Base-by-base conservation (phyloP, 2,888 invertebrate species). In the Acanthosepion esculentum region DNA sequence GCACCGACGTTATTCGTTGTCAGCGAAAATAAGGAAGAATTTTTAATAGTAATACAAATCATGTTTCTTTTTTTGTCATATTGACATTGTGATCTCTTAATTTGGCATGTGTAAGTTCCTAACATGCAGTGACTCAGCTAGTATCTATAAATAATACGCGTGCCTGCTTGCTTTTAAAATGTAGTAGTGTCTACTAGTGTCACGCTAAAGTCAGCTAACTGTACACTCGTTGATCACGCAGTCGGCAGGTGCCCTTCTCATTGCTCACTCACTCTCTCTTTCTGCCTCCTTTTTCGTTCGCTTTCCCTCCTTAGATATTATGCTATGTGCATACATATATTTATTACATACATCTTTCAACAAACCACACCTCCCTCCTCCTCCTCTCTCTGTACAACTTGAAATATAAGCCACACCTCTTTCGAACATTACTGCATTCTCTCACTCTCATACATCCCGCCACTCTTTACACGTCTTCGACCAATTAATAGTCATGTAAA, bases 211-310 rank as follows among this genome's bases (percentile, higher is more conserved):
- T 29, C 92, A 92, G 29, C 26, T 23, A 7, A 15, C 48, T 48
- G 92, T 92, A 48, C 92, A 92, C 92, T 92, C 92, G 92, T 26
- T 92, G 92, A 92, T 92, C 92, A 92, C 92, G 92, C 92, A 92
- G 48, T 92, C 48, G 41, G 29, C 92, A 48, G 50, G 50, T 50
- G 92, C 50, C 92, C 92, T 92, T 92, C 48, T 48, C 48, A 92
- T 29, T 92, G 10, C 50, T 26, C 26, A n/a, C 48, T 23, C 29
- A 29, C 92, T 1, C 78, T n/a, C n/a, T n/a, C n/a, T n/a, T 8
- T 26, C 64, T 78, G n/a, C 10, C 78, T 29, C 78, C 41, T 41
- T 41, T 41, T 41, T 41, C 41, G 41, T 41, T 78, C n/a, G 7
- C 78, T 78, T n/a, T 10, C 78, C 20, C n/a, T n/a, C n/a, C 33